Base-by-base conservation (phyloP, 2,888 invertebrate species). In the Rutpela maculata region DNA sequence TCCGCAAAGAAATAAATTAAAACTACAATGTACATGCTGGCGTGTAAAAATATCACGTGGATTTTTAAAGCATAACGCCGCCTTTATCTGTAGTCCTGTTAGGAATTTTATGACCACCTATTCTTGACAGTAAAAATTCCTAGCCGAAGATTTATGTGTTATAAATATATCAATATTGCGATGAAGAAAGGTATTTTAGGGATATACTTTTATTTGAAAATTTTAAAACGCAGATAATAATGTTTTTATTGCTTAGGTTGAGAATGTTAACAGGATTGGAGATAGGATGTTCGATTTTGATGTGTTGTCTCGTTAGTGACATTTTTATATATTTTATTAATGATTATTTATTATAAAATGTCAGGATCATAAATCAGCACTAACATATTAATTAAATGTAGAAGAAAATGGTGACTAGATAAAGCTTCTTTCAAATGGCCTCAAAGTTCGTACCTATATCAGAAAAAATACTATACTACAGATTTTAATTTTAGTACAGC, bases 91-190 rank as follows among this genome's bases (percentile, higher is more conserved):
- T 3, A 59, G 22, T 59, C 22, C 57, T 59, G 59, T 59, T 59
- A 18, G 59, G 12, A 19, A 22, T 59, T 59, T 59, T 59, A 59
- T 12, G 59, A 22, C 11, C 59, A 59, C 59, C 57, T 59, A 19
- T 59, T 59, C 10, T 19, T 19, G 59, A 9, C 22, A 59, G 10
- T 11, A 59, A 55, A 55, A 12, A 59, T 19, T 19, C 11, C 2
- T 59, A 59, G 19, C 22, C 22, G 59, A 11, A 19, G 19, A 22
- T 59, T 50, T 50, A n/a, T 50, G 15, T 50, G 50, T 50, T n/a
- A 12, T 59, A 59, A 7, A 59, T 59, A 59, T 19, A 17, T 56
- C 56, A 56, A 56, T 56, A 56, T 18, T 56, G 56, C 11, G 6
- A 56, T 56, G 18, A 56, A 56, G 10, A 1, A 56, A 17, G 56